These are phyloP conservation scores for Parus major DNA, from an alignment of 2,113 vertebrate genomes.

Conservation along the genomic window DNA sequence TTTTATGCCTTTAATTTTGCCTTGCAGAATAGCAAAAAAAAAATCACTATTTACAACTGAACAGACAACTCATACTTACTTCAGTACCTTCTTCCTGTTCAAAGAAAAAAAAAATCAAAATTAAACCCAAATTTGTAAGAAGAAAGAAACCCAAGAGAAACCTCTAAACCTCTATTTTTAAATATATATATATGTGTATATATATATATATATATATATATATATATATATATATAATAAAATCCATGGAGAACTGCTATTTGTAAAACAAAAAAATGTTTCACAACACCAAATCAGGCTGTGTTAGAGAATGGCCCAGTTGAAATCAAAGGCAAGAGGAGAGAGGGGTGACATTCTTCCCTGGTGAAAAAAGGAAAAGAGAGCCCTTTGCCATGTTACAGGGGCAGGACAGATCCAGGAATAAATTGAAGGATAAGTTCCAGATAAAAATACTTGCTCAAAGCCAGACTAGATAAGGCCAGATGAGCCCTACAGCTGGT, in stretches of 20 bases:
- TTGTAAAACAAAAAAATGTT: not conserved
- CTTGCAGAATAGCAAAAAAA: not conserved
- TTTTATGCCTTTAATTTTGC: constrained; percentile 35
- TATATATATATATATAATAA: not conserved
- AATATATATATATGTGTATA: not conserved
- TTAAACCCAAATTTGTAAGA: not conserved
- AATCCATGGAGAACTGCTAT: not conserved
- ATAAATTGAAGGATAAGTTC: not conserved
- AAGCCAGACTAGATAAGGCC: not conserved
- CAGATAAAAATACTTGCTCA: not conserved
- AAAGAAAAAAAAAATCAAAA: not conserved
- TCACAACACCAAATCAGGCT: not conserved
- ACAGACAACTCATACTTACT: not conserved
- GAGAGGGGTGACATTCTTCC: not conserved
- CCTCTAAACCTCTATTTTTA: not conserved
- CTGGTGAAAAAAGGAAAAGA: not conserved
- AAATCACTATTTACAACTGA: not conserved
- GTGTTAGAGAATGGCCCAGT: not conserved
- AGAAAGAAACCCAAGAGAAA: not conserved
- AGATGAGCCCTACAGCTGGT: not conserved
- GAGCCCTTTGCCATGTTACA: not conserved
- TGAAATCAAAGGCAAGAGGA: not conserved
- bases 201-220: not conserved
- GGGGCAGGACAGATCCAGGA: not conserved
- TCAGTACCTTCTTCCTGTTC: not conserved